phyloP scores from a whole-genome alignment of 2,797 vertebrate genomes.

The Aratinga solstitialis region DNA sequence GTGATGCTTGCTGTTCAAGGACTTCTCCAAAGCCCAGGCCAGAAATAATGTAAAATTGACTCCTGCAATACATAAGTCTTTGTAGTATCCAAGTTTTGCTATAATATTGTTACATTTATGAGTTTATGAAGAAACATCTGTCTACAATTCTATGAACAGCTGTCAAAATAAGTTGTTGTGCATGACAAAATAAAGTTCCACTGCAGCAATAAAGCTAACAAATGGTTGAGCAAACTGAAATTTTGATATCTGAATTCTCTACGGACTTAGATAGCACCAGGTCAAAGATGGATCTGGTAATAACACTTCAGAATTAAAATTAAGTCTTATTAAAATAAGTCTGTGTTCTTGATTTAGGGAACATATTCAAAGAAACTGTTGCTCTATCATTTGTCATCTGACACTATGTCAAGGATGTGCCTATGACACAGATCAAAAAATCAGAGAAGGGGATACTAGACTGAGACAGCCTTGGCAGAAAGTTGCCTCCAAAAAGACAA shows the following conservation, averaged over 20 bases:
- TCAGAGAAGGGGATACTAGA: neutral
- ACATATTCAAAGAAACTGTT: neutral
- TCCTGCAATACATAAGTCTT: neutral
- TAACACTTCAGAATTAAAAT: neutral
- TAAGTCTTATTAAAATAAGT: neutral
- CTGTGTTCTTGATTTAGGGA: neutral
- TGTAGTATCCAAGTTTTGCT: neutral
- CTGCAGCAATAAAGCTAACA: neutral
- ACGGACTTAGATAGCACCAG: neutral
- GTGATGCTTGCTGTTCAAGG: neutral
- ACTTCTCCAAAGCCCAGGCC: neutral
- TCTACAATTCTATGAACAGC: neutral
- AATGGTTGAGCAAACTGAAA: neutral
- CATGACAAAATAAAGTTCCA: neutral
- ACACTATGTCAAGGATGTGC: neutral
- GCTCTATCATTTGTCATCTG: neutral
- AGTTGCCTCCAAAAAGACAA: neutral
- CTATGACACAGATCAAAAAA: neutral
- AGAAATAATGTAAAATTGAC: neutral
- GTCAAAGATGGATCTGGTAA: neutral
- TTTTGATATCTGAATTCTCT: neutral
- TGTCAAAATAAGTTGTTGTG: neutral
- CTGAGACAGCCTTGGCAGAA: neutral
- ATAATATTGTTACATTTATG: neutral
- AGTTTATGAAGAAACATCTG: neutral